These are phyloP conservation scores for Calephelis perditalis DNA, from an alignment of 2,888 invertebrate genomes.

Conservation along the genomic window DNA sequence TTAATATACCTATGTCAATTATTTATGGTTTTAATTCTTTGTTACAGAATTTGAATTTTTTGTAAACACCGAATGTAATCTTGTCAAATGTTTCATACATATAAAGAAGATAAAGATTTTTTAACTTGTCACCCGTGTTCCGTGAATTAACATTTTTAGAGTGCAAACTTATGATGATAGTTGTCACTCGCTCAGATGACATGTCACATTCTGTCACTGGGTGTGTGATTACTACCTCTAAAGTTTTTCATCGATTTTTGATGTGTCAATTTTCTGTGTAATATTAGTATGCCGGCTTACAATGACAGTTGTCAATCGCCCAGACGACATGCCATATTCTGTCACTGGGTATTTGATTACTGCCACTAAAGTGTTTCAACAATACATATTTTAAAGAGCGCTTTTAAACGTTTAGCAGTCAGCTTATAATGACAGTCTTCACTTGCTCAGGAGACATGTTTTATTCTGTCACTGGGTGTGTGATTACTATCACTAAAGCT, in stretches of 20 bases:
- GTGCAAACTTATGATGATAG: neutral
- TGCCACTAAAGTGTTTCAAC: slow-evolving; percentile 13
- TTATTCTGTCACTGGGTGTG: slow-evolving; percentile 33
- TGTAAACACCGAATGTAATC: too few species aligned
- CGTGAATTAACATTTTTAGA: too few species aligned
- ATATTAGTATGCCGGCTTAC: neutral
- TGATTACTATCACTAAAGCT: slow-evolving; percentile 26
- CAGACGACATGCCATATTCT: slow-evolving; percentile 25
- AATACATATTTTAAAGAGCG: slow-evolving; percentile 1
- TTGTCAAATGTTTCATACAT: too few species aligned
- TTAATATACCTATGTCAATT: too few species aligned
- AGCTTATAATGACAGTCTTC: slow-evolving; percentile 16
- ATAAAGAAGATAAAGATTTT: too few species aligned
- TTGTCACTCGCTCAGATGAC: slow-evolving; percentile 31
- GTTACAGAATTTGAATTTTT: too few species aligned
- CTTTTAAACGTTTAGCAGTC: too few species aligned
- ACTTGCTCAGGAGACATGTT: slow-evolving; percentile 31
- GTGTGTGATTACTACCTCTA: slow-evolving; percentile 28
- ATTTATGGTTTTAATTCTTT: too few species aligned
- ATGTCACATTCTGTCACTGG: slow-evolving; percentile 34
- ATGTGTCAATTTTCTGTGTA: too few species aligned
- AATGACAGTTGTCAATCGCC: slow-evolving; percentile 23
- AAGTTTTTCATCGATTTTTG: neutral
- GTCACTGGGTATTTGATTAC: slow-evolving; percentile 31
- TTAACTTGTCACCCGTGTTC: too few species aligned